These are phyloP conservation scores for Perdita meconis DNA, from an alignment of 2,888 invertebrate genomes.

Conservation along the genomic window DNA sequence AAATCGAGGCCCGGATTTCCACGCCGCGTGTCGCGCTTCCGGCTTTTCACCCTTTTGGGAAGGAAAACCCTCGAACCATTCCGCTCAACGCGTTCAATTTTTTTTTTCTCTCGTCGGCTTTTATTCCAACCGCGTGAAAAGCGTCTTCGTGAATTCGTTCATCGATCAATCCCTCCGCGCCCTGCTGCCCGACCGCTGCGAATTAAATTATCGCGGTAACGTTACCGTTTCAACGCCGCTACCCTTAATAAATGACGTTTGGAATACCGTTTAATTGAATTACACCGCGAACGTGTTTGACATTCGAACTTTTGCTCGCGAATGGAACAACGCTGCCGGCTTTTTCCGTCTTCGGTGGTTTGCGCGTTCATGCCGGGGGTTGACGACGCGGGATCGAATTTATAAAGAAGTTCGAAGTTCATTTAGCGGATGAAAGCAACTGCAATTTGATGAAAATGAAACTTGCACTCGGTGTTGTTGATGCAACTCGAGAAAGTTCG, in stretches of 20 bases:
- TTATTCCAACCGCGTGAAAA: not conserved
- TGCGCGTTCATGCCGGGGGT: not conserved
- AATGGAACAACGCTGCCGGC: not conserved
- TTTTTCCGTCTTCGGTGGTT: not conserved
- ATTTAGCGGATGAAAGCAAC: too few species aligned
- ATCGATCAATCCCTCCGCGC: slow-evolving; percentile 24
- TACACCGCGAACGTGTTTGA: slow-evolving; percentile 40
- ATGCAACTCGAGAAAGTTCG: too few species aligned
- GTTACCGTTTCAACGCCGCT: slow-evolving; percentile 45
- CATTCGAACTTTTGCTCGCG: slow-evolving; percentile 18
- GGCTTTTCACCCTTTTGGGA: not conserved
- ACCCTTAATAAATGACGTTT: slow-evolving; percentile 31
- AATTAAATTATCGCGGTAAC: slow-evolving; percentile 37
- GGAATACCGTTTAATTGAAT: slow-evolving; percentile 45
- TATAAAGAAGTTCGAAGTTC: too few species aligned
- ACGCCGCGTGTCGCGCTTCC: not conserved
- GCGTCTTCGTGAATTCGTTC: slow-evolving; percentile 26
- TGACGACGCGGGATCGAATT: not conserved
- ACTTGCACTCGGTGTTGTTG: too few species aligned
- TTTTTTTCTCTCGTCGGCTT: not conserved
- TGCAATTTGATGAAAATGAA: too few species aligned
- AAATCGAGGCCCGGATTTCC: slow-evolving; percentile 17
- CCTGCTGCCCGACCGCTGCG: not conserved
- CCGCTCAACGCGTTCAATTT: not conserved
- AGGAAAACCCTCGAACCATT: slow-evolving; percentile 1